A percentile compares a stretch with the other conserved stretches of the same genome.
These are phyloP conservation scores for Melinaea menophilus DNA, from an alignment of 2,888 invertebrate species.

Conservation along the genomic window DNA sequence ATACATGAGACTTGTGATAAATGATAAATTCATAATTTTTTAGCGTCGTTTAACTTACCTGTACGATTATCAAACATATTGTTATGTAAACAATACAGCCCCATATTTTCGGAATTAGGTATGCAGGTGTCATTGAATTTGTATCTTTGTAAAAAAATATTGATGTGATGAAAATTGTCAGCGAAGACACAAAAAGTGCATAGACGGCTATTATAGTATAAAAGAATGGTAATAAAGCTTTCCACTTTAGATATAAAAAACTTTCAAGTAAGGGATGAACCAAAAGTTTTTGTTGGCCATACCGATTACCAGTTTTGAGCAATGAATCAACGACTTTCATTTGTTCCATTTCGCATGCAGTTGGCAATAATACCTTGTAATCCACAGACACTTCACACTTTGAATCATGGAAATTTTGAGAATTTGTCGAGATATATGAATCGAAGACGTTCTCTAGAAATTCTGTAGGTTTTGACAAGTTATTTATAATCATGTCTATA, in stretches of 20 bases:
- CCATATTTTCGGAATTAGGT: conserved; percentile 55
- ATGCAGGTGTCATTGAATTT: conserved; percentile 43
- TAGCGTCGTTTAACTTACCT: conserved; percentile 49
- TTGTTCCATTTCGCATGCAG: conserved; percentile 66
- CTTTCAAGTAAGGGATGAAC: conserved; percentile 78
- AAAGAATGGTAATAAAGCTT: conserved; percentile 73
- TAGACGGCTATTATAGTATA: conserved; percentile 72
- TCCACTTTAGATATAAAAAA: conserved; percentile 78
- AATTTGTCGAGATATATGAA: conserved; percentile 69
- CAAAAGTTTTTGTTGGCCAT: conserved; percentile 65
- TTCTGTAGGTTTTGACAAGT: conserved; percentile 72
- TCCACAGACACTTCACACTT: conserved; percentile 71
- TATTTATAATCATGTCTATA: conserved; percentile 73
- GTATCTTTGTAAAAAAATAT: conserved; percentile 71
- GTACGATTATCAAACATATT: conserved; percentile 57
- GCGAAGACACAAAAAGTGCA: conserved; percentile 65
- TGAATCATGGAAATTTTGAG: conserved; percentile 56
- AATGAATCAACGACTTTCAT: conserved; percentile 77
- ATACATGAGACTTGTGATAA: too few species aligned
- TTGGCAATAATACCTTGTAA: conserved; percentile 70
- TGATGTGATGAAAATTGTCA: conserved; percentile 69
- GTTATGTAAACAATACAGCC: conserved; percentile 59
- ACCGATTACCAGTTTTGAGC: conserved; percentile 72
- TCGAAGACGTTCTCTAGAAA: conserved; percentile 75
- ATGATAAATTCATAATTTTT: neutral